Evolutionary conservation across 2,113 vertebrate genomes (phyloP).

Genomic region (Alectura lathami): DNA sequence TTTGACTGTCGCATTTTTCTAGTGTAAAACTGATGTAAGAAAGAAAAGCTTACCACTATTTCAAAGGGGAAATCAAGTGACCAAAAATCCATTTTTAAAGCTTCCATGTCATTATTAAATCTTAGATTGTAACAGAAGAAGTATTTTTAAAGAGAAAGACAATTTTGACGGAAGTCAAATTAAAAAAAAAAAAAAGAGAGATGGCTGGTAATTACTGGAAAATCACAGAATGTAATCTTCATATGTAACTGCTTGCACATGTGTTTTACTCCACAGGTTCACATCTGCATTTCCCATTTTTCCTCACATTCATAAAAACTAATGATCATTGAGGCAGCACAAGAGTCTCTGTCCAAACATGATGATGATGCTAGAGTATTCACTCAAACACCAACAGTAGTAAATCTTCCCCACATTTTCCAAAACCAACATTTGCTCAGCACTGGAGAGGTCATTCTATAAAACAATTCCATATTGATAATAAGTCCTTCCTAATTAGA

Average conservation of each 20-base stretch:
- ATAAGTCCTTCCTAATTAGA: background rate
- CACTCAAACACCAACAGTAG: background rate
- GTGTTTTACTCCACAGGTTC: background rate
- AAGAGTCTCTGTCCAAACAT: background rate
- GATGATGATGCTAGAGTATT: background rate
- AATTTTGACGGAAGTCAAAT: background rate
- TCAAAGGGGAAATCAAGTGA: background rate
- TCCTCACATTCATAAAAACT: background rate
- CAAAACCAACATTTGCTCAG: background rate
- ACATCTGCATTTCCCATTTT: background rate
- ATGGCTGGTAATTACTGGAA: background rate
- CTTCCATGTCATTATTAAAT: background rate
- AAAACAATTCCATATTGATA: background rate
- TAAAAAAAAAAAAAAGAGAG: background rate
- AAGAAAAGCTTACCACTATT: background rate
- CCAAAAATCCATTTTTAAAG: background rate
- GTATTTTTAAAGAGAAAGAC: background rate
- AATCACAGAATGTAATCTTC: background rate
- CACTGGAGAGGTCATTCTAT: background rate
- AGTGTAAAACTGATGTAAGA: background rate
- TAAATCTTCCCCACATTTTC: background rate
- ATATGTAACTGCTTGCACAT: background rate
- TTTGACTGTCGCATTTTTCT: background rate
- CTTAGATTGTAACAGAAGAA: background rate
- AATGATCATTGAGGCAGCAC: background rate